Evolutionary conservation across 2,888 invertebrate species (phyloP), one percentile per base, ranked within the genome.

Genomic region (Sphecodes monilicornis): DNA sequence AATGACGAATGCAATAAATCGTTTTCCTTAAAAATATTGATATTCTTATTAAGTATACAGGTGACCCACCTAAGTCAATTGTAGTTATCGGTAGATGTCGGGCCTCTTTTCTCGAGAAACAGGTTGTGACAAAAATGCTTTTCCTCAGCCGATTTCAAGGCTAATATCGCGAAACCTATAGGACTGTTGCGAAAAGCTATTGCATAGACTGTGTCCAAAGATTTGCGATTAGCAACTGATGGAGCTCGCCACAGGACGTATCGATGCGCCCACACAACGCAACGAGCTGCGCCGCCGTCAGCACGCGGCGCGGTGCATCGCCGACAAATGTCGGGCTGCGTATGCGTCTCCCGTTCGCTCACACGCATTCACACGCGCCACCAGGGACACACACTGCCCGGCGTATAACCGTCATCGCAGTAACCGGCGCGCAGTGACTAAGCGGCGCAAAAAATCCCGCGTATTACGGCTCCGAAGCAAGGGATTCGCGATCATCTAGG

Each of bases 371-470:
- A 66, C 66, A 36, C 66, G 66, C 66, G 68, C 68, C 36, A n/a
- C 39, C 68, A 39, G 39, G 68, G 39, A 50, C 60, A 41, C 64
- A 32, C 39, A 13, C 69, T 57, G 84, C 29, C 1, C 78, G 29
- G 26, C 6, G 43, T 79, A 64, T 84, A 86, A 84, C 86, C 87
- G 87, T 86, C 86, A 73, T 78, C 84, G 84, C 66, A 36, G 66
- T 36, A 66, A 69, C 57, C 79, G 82, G 69, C 76, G 83, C 82
- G 86, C 85, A 81, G 87, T 91, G 92, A 92, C 92, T 92, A 91
- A 92, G 91, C 89, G 91, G 81, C 76, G 87, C 78, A 86, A 90
- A 89, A 90, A 89, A 88, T 82, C 73, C 81, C 87, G 86, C 89
- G 86, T 79, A 82, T 86, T 87, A 82, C 87, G 79, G 71, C 39